These are phyloP conservation scores for Caerostris darwini DNA, from an alignment of 1,140 invertebrate genomes.

Conservation along the genomic window DNA sequence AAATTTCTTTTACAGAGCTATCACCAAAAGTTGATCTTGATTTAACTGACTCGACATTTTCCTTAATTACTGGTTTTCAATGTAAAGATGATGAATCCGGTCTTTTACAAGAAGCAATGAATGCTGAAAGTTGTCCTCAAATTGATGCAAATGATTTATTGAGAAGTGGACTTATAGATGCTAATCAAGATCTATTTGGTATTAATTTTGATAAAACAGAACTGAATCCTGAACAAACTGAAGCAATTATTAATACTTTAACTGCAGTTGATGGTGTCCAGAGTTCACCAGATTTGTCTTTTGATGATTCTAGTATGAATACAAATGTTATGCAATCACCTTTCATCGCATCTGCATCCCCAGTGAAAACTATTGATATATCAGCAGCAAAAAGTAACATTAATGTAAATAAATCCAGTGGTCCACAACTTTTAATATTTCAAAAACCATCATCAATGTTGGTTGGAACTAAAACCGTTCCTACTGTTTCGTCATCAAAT, in stretches of 20 bases:
- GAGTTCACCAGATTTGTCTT: slow-evolving; percentile 1
- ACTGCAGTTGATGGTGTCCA: slow-evolving; percentile 24
- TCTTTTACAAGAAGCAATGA: slow-evolving; percentile 57
- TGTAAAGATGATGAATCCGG: slow-evolving; percentile 69
- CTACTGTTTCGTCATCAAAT: slow-evolving; percentile 43
- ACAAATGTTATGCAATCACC: slow-evolving; percentile 22
- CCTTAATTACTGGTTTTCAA: slow-evolving; percentile 56
- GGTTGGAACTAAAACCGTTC: slow-evolving; percentile 48
- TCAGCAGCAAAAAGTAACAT: neutral
- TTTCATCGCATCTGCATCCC: slow-evolving; percentile 41
- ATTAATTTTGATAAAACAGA: slow-evolving; percentile 60
- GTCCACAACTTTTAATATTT: slow-evolving; percentile 60
- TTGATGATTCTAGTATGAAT: slow-evolving; percentile 41
- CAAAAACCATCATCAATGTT: slow-evolving; percentile 51
- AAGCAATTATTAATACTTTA: slow-evolving; percentile 47
- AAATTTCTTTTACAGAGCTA: slow-evolving; percentile 46
- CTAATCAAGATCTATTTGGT: slow-evolving; percentile 44
- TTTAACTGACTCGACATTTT: slow-evolving; percentile 56
- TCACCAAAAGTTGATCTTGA: slow-evolving; percentile 64
- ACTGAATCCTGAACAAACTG: slow-evolving; percentile 40
- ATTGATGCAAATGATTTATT: slow-evolving; percentile 23
- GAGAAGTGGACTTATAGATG: slow-evolving; percentile 14
- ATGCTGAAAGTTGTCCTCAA: neutral
- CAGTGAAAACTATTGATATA: slow-evolving; percentile 35
- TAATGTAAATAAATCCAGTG: slow-evolving; percentile 29